Evolutionary conservation across 2,797 vertebrate species (phyloP), one percentile per base, ranked within the genome.

Genomic region (Cuculus canorus): DNA sequence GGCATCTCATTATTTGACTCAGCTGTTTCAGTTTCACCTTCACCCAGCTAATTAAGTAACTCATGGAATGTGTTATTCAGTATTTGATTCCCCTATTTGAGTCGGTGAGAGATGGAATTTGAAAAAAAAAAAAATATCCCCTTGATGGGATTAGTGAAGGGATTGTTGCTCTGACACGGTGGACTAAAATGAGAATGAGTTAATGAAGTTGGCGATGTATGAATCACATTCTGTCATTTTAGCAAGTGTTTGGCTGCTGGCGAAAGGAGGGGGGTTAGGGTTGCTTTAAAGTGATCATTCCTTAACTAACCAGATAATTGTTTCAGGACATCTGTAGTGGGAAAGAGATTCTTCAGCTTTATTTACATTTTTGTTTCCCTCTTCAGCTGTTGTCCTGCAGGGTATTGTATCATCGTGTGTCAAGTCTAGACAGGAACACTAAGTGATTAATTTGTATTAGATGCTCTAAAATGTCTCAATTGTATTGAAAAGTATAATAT

Each of bases 41-140:
- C 97, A 97, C 97, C 96, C 93, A 92, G 90, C 97, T 98, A 98
- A 98, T 98, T 97, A 98, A 98, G 90, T 71, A 94, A 95, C 97
- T 97, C 97, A 91, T 94, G 95, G 97, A 95, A 97, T 97, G 91
- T 85, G 97, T 98, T 97, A 97, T 96, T 97, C 96, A 95, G 78
- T 77, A 82, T 96, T 95, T 94, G 96, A 97, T 96, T 97, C 79
- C 89, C 91, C 92, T 85, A 13, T 93, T 83, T 59, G 17, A 91
- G 95, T 93, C 5, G 5, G 77, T 93, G 92, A 96, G 92, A 96
- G 88, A 92, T 86, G 50, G 81, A 88, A 87, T 75, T 70, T 6
- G 9, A 54, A 53, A 75, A 24, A 54, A 22, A n/a, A 56, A 48
- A 48, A 45, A 33, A n/a, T n/a, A n/a, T 80, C 30, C 47, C 59